These are phyloP conservation scores for Halocynthia aurantium DNA, from an alignment of 23 tunicate genomes.

Conservation along the genomic window DNA sequence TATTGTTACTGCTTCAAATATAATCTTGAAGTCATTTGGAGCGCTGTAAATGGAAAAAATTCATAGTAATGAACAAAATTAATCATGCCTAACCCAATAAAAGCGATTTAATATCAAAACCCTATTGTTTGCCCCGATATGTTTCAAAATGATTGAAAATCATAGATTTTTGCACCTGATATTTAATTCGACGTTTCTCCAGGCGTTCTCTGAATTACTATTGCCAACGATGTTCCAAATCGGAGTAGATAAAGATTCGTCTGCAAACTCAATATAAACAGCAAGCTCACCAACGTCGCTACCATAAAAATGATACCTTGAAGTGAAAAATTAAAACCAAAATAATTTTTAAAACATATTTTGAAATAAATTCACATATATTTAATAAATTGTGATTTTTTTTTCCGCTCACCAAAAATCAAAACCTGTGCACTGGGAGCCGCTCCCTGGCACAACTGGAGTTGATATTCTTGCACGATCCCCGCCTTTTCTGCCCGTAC, in stretches of 20 bases:
- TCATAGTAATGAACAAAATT: background rate
- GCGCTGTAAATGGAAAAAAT: conserved; percentile 25
- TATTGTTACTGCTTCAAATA: conserved; percentile 46
- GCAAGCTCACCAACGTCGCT: conserved; percentile 62
- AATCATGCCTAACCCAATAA: too few species aligned
- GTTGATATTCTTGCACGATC: conserved; percentile 34
- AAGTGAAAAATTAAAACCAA: background rate
- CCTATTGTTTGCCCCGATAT: background rate
- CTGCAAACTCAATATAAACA: conserved; percentile 34
- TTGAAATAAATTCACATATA: background rate
- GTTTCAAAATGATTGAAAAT: too few species aligned
- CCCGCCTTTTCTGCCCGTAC: conserved; percentile 27
- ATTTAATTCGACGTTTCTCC: conserved; percentile 39
- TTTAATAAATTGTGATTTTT: background rate
- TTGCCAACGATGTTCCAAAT: conserved; percentile 46
- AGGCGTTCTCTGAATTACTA: conserved; percentile 10
- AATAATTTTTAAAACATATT: background rate
- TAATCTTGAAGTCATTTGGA: conserved; percentile 43
- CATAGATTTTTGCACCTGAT: conserved; percentile 33
- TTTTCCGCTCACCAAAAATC: conserved; percentile 60
- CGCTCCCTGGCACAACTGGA: conserved; percentile 61
- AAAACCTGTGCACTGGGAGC: conserved; percentile 32
- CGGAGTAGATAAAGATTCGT: conserved; percentile 30
- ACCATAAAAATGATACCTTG: conserved; percentile 72
- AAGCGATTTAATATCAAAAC: too few species aligned